phyloP scores from a whole-genome alignment of 2,888 invertebrate genomes.

The Nemotelus nigrinus region DNA sequence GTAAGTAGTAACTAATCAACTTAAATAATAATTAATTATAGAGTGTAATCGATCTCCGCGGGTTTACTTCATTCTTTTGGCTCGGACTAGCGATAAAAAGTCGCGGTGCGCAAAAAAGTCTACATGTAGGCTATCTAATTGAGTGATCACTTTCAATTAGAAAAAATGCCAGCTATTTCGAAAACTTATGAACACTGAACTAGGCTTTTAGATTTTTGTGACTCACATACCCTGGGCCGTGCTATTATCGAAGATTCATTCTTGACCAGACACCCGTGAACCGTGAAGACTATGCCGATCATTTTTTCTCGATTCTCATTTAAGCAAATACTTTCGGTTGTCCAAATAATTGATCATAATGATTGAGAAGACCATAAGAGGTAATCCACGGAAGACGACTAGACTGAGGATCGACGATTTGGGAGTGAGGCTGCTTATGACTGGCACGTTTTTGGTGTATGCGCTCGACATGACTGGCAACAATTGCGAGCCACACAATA shows the following conservation, averaged over 20 bases:
- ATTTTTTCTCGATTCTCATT: slow-evolving; percentile 43
- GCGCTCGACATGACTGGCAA: slow-evolving; percentile 37
- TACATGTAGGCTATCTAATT: slow-evolving; percentile 28
- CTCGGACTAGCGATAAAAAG: slow-evolving; percentile 14
- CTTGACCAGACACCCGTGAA: background rate
- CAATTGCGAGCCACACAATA: slow-evolving; percentile 41
- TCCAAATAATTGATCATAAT: slow-evolving; percentile 44
- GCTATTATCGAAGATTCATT: slow-evolving; percentile 24
- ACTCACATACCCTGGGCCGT: slow-evolving; percentile 10
- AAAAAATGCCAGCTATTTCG: slow-evolving; percentile 37
- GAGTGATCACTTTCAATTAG: slow-evolving; percentile 44
- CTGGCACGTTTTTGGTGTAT: slow-evolving; percentile 35
- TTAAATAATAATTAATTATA: slow-evolving; percentile 44
- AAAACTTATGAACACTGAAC: slow-evolving; percentile 23
- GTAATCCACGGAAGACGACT: slow-evolving; percentile 31
- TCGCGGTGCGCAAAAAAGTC: slow-evolving; percentile 24
- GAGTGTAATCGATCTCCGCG: slow-evolving; percentile 35
- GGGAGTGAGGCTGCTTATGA: slow-evolving; percentile 26
- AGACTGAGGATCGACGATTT: background rate
- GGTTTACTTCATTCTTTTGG: slow-evolving; percentile 27
- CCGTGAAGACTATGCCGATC: slow-evolving; percentile 32
- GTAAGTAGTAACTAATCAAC: slow-evolving; percentile 28
- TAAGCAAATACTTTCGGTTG: slow-evolving; percentile 42
- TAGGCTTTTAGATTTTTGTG: background rate
- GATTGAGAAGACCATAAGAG: slow-evolving; percentile 40